Evolutionary conservation across 2,797 vertebrate genomes (phyloP), one percentile per base, ranked within the genome.

Genomic region (Chromobotia macracanthus): DNA sequence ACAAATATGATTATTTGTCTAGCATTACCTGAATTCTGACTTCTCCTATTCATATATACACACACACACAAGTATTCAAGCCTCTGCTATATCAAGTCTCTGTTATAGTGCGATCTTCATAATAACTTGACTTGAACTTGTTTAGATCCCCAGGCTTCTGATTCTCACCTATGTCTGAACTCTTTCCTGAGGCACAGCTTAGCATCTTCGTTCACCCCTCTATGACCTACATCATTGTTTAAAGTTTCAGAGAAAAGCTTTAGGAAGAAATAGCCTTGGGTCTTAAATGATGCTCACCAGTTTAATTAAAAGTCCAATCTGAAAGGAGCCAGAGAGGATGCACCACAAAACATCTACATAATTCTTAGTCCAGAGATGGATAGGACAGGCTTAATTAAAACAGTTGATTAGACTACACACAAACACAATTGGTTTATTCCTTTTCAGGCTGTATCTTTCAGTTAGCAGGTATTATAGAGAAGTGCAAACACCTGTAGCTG

Each of bases 221-320:
- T 58, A 64, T 23, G 5, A 31, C 11, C 68, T 18, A 70, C 50
- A 31, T 74, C 72, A 75, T 73, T 41, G 10, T 58, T 81, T 18
- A 84, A 25, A 63, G 65, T 69, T n/a, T 7, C 16, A 58, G 28
- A 68, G 65, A 56, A 48, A 78, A 61, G 21, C 63, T 64, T 80
- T 73, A 12, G 9, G 6, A 51, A 72, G 3, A 8, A 74, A 66
- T 50, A 48, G 64, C 71, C 50, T 25, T 41, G 58, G 35, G 58
- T 19, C 61, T 69, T 25, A 69, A 60, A 82, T 69, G 56, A 56
- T 63, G 38, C 65, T 75, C 21, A 23, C 75, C 44, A 72, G 68
- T 71, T 73, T 67, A 82, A 84, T 83, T 82, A 72, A 48, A 80
- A 76, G 75, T 78, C 53, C 8, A 74, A 74, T 61, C n/a, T 48